Evolutionary conservation across 2,888 invertebrate species (phyloP).

Genomic region (Odontothrips loti): DNA sequence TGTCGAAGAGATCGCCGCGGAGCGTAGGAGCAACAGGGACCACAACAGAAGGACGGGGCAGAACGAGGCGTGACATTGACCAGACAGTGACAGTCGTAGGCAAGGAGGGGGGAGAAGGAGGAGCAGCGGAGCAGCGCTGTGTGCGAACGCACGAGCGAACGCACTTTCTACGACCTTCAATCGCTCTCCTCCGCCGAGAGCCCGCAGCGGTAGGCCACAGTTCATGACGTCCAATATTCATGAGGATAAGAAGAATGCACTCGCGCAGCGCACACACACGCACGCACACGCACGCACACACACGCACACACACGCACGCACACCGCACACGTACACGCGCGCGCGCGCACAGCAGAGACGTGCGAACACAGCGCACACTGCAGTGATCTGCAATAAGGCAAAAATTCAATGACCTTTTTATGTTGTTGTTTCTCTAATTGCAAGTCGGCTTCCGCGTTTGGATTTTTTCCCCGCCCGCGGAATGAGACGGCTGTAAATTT

Average conservation of each 20-base stretch:
- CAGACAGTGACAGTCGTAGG: neutral
- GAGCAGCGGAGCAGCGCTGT: neutral
- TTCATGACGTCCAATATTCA: conserved; percentile 19
- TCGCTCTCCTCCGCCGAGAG: neutral
- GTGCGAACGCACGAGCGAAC: neutral
- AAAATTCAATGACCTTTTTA: neutral
- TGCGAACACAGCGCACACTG: neutral
- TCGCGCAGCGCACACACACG: neutral
- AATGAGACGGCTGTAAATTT: neutral
- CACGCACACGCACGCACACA: neutral
- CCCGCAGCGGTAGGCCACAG: neutral
- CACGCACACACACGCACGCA: neutral
- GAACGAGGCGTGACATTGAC: neutral
- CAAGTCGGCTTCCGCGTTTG: neutral
- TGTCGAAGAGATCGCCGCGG: no score
- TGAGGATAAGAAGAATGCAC: neutral
- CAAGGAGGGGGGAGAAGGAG: neutral
- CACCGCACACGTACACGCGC: neutral
- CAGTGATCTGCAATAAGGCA: neutral
- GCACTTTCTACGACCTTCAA: conserved; percentile 9
- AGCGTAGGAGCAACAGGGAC: neutral
- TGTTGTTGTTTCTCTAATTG: neutral
- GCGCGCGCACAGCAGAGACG: no score
- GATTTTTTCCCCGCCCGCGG: neutral
- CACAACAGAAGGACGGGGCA: neutral